Evolutionary conservation across 2,113 vertebrate species (phyloP).

Genomic region (Heptranchias perlo): DNA sequence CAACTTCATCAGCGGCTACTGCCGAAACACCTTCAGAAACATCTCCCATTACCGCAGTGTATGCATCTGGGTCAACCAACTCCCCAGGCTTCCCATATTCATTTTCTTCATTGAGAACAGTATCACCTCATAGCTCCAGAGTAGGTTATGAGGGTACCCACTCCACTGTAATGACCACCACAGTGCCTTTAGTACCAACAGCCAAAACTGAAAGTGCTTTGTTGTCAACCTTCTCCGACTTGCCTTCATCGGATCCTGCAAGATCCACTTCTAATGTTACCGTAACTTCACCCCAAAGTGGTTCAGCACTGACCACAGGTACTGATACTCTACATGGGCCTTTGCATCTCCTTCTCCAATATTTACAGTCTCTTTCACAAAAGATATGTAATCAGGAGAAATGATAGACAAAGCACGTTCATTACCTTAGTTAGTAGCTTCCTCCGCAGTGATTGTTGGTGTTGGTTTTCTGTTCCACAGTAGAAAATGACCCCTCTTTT

Average conservation of each 20-base stretch:
- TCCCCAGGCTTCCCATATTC: slow-evolving; percentile 45
- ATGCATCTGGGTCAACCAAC: slow-evolving; percentile 42
- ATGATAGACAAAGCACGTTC: too few relatives aligned
- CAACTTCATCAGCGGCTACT: slow-evolving; percentile 39
- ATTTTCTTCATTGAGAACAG: slow-evolving; percentile 50
- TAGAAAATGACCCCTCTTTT: not conserved
- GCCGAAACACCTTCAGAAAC: slow-evolving; percentile 46
- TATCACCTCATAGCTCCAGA: slow-evolving; percentile 44
- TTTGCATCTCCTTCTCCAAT: not conserved
- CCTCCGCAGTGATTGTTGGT: not conserved
- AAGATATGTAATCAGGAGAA: too few relatives aligned
- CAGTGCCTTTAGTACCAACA: slow-evolving; percentile 42
- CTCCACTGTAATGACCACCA: slow-evolving; percentile 41
- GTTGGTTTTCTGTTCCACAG: not conserved
- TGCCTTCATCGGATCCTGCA: not conserved
- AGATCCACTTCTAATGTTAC: not conserved
- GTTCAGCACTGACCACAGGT: not conserved
- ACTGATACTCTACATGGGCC: not conserved
- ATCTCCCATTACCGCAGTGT: slow-evolving; percentile 48
- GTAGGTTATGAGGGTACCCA: slow-evolving; percentile 49
- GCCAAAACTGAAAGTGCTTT: slow-evolving; percentile 45
- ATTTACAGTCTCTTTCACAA: too few relatives aligned
- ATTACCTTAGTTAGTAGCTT: not conserved
- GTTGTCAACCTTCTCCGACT: not conserved
- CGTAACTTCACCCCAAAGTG: not conserved